Base-by-base conservation (phyloP, 1,140 invertebrate genomes). In the Leptopilina clavipes region DNA sequence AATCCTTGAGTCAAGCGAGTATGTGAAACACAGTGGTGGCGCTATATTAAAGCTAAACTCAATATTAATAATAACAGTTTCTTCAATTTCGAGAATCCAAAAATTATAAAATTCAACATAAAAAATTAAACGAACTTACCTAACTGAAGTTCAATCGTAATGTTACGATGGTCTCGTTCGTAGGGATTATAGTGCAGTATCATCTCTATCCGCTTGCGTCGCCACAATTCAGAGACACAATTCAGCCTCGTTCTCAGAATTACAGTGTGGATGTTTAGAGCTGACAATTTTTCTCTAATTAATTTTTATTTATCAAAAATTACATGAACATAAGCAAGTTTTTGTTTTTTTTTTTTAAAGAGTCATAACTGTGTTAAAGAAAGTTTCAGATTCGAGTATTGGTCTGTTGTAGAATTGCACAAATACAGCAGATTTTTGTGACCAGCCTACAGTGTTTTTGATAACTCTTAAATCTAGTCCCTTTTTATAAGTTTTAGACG, bases 371-470 rank as follows among this genome's bases (percentile, higher is more conserved):
- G 56, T 12, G 3, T 65, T 8, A 12, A 65, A 22, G 9, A 31
- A 19, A 3, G 18, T 65, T 65, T 19, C 18, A 9, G 56, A 31
- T 22, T 59, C 54, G 0, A 72, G 3, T 7, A 74, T 18, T n/a
- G 73, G 73, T 14, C 37, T 19, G 12, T 74, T 74, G 31, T 74
- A 74, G 14, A 74, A 74, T 37, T 37, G 56, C 7, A 75, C 77
- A 73, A 86, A 86, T 1, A 73, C 79, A 59, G 78, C 45, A 1
- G 83, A 83, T 37, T 65, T 45, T 10, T 70, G n/a, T 18, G 80
- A 76, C 83, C 82, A 86, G 14, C 84, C 83, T 59, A 83, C 84
- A 11, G 83, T 79, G 40, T 77, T 76, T 54, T 78, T 70, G 6
- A 85, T 86, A 9, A 80, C 22, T 31, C 82, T 79, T 12, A 82